phyloP scores from a whole-genome alignment of 2,888 invertebrate species.

The Epinotia nisella region DNA sequence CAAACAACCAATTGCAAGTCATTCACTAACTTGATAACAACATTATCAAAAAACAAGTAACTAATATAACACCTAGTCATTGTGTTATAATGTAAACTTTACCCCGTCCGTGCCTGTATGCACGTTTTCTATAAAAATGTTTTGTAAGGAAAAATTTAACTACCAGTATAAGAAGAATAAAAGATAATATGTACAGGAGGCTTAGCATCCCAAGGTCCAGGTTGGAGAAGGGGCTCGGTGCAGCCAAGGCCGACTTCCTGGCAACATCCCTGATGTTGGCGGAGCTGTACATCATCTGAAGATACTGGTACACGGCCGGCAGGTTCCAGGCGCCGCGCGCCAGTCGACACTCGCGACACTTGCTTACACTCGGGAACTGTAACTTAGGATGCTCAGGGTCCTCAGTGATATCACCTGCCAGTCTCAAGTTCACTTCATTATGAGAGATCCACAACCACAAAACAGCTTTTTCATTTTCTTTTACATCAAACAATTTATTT shows the following conservation, averaged over 20 bases:
- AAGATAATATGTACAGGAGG: slow-evolving; percentile 89
- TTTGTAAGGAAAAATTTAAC: slow-evolving; percentile 90
- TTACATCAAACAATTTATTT: slow-evolving; percentile 88
- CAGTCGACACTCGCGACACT: slow-evolving; percentile 89
- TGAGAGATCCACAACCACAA: slow-evolving; percentile 98
- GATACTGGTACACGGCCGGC: slow-evolving; percentile 86
- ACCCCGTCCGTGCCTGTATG: slow-evolving; percentile 88
- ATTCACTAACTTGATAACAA: slow-evolving; percentile 21
- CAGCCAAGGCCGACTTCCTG: slow-evolving; percentile 57
- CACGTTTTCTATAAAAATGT: slow-evolving; percentile 89
- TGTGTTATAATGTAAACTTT: slow-evolving; percentile 85
- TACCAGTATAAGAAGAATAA: slow-evolving; percentile 89
- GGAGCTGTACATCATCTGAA: slow-evolving; percentile 80
- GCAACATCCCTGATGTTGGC: slow-evolving; percentile 61
- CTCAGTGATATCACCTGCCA: slow-evolving; percentile 94
- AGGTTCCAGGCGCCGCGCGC: slow-evolving; percentile 86
- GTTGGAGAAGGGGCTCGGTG: slow-evolving; percentile 84
- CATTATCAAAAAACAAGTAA: slow-evolving; percentile 38
- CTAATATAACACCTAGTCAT: slow-evolving; percentile 46
- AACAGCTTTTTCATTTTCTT: slow-evolving; percentile 89
- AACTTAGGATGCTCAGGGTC: slow-evolving; percentile 95
- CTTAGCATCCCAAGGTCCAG: slow-evolving; percentile 91
- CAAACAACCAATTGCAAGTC: neutral
- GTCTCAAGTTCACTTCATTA: slow-evolving; percentile 95
- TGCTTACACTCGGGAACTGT: slow-evolving; percentile 90